These are phyloP conservation scores for Caenorhabditis remanei DNA, from an alignment of 1,140 invertebrate genomes.

Conservation along the genomic window DNA sequence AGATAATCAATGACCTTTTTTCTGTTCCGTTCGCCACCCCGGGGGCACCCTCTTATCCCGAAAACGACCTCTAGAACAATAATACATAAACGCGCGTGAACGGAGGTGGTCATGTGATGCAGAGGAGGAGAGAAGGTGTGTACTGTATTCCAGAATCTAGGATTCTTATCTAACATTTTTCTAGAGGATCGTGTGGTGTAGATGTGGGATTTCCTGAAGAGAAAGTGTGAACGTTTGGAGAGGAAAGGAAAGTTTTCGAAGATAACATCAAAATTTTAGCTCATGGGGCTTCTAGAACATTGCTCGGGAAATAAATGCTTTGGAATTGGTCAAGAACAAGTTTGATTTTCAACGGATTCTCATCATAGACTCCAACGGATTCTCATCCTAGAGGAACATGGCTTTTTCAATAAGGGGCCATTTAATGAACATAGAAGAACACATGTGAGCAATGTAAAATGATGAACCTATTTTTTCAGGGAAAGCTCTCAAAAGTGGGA, in stretches of 20 bases:
- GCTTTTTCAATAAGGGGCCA: too few relatives aligned
- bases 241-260: neutral
- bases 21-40: conserved; percentile 29
- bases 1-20: conserved; percentile 49
- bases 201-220: neutral
- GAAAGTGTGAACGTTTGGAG: neutral
- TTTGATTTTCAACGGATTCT: too few relatives aligned
- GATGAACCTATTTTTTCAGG: too few relatives aligned
- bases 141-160: conserved; percentile 37
- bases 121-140: too few relatives aligned
- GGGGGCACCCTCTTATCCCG: neutral
- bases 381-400: too few relatives aligned
- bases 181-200: neutral
- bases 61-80: conserved; percentile 51
- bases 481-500: too few relatives aligned
- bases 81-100: conserved; percentile 51
- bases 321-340: too few relatives aligned
- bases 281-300: too few relatives aligned
- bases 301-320: too few relatives aligned
- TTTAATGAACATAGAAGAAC: too few relatives aligned
- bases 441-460: too few relatives aligned
- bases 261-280: neutral
- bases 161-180: conserved; percentile 14
- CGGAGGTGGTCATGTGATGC: conserved; percentile 32
- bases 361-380: too few relatives aligned